phyloP scores from a whole-genome alignment of 2,888 invertebrate genomes.

The Anagyrus pseudococci region DNA sequence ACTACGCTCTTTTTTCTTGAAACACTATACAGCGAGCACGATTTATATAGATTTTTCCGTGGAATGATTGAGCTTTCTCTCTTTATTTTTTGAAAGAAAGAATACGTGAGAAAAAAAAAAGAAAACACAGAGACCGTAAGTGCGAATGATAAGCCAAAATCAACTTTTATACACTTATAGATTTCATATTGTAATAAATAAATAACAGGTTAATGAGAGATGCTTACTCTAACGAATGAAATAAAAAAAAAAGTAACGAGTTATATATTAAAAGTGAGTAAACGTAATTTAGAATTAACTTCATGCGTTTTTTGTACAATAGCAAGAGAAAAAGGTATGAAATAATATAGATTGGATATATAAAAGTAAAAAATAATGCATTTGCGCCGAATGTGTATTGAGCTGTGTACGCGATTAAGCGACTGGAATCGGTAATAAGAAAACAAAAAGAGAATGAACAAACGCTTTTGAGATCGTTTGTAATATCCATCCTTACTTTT shows the following conservation, averaged over 20 bases:
- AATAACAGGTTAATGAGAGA: background rate
- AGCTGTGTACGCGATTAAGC: too few species aligned
- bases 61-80: too few species aligned
- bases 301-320: conserved; percentile 31
- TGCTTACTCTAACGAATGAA: conserved; percentile 3
- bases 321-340: conserved; percentile 5
- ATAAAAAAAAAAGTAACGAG: conserved; percentile 5
- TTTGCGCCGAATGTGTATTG: background rate
- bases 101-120: background rate
- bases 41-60: too few species aligned
- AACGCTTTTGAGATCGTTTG: too few species aligned
- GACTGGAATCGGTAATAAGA: too few species aligned
- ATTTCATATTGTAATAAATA: conserved; percentile 4
- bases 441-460: background rate
- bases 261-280: conserved; percentile 1
- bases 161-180: background rate
- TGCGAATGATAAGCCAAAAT: conserved; percentile 9
- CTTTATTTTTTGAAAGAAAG: too few species aligned
- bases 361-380: too few species aligned
- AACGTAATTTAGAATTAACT: conserved; percentile 17
- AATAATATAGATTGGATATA: too few species aligned
- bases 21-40: too few species aligned
- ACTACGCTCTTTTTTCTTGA: too few species aligned
- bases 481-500: too few species aligned
- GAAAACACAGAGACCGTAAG: background rate